phyloP scores from a whole-genome alignment of 2,888 invertebrate genomes.

The Nysson spinosus region DNA sequence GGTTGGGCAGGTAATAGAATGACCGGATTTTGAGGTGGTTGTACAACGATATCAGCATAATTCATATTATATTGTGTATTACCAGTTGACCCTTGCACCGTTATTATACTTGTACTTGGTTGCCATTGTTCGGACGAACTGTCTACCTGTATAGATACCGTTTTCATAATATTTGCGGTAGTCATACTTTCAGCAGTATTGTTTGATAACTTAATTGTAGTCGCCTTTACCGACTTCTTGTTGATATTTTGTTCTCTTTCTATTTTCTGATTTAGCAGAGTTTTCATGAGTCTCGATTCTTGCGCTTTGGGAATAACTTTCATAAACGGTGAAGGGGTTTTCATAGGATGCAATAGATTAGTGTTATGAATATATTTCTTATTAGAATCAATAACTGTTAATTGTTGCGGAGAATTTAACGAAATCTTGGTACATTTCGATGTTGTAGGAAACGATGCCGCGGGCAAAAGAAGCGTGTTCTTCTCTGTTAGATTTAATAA shows the following conservation, averaged over 20 bases:
- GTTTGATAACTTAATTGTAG: no score
- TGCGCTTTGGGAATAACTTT: slow-evolving; percentile 17
- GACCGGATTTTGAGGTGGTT: slow-evolving; percentile 5
- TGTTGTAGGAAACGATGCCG: not conserved
- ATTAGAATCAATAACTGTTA: slow-evolving; percentile 10
- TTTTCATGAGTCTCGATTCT: slow-evolving; percentile 19
- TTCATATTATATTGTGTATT: not conserved
- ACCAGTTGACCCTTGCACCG: not conserved
- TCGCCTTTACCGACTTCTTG: no score
- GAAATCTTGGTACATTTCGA: slow-evolving; percentile 20
- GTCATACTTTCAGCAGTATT: no score
- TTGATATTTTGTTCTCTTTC: no score
- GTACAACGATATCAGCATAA: slow-evolving; percentile 2
- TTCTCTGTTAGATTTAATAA: slow-evolving; percentile 12
- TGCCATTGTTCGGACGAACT: slow-evolving; percentile 9
- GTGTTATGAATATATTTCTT: slow-evolving; percentile 18
- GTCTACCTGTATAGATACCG: slow-evolving; percentile 20
- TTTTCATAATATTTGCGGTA: slow-evolving; percentile 8
- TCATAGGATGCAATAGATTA: not conserved
- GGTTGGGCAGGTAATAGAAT: not conserved
- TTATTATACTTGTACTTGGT: not conserved
- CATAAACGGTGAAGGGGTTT: not conserved
- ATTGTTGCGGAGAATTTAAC: slow-evolving; percentile 10
- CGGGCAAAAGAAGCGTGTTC: slow-evolving; percentile 11
- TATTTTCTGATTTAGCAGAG: slow-evolving; percentile 10